Evolutionary conservation across 2,113 vertebrate genomes (phyloP).

Genomic region (Equus przewalskii): DNA sequence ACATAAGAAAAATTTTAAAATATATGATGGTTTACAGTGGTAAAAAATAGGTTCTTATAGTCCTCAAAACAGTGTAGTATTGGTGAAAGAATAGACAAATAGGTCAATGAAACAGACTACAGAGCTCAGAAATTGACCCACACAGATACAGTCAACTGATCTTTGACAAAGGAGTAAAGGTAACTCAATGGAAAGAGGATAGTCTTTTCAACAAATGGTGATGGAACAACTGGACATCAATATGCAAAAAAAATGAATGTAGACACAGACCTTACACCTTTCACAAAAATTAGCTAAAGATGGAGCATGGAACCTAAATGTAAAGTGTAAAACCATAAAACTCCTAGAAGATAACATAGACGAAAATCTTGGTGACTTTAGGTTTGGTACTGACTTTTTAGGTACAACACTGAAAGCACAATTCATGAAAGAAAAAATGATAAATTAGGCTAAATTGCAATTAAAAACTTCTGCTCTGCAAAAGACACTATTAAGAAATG

Average conservation of each 20-base stretch:
- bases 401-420: neutral
- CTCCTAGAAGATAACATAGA: neutral
- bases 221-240: neutral
- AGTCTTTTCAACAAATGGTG: neutral
- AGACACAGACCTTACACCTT: neutral
- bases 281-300: neutral
- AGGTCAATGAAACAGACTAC: neutral
- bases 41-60: neutral
- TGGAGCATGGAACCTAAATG: neutral
- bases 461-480: neutral
- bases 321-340: neutral
- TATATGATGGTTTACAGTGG: neutral
- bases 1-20: slow-evolving; percentile 3
- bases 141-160: neutral
- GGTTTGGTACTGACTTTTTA: neutral
- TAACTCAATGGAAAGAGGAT: neutral
- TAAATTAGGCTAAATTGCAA: neutral
- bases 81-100: neutral
- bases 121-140: neutral
- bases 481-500: neutral
- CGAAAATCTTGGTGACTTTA: neutral
- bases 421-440: neutral
- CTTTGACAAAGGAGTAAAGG: neutral
- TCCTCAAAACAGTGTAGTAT: neutral
- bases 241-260: neutral